Evolutionary conservation across 2,888 invertebrate genomes (phyloP), one percentile per base, ranked within the genome.

Genomic region (Caenorhabditis japonica): DNA sequence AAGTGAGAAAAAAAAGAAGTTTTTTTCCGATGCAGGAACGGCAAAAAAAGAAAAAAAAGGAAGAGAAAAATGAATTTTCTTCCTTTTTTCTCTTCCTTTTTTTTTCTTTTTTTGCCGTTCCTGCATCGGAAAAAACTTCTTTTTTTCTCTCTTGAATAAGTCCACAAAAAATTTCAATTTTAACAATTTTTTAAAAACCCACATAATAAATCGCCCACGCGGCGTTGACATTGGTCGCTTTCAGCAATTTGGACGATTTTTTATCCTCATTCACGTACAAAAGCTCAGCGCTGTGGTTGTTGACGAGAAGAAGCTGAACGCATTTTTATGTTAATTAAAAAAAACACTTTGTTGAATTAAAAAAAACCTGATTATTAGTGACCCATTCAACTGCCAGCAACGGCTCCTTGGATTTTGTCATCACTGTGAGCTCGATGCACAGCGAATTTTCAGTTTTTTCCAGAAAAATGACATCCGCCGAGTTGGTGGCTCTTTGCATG

Each of bases 201-300:
- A 85, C 85, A 76, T 85, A 82, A 59, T 68, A 85, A 36, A 81
- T 73, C 21, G 75, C 79, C 85, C 85, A 85, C 34, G 71, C 73
- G 0, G 78, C 64, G n/a, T 75, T 64, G 12, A 84, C 59, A 43
- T 78, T 79, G 1, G 80, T 74, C 15, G 76, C 62, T 47, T 77
- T 77, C n/a, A 79, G 38, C 38, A 84, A 27, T 56, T 85, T 85
- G 7, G 81, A 41, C n/a, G 72, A 51, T 41, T 75, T 75, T 46
- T 78, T 76, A 10, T 80, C 79, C 36, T 79, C 64, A 44, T 82
- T 79, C 10, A 85, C 56, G 43, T 61, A 64, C 19, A 80, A 64
- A 8, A 85, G 51, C 53, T 84, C 84, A 21, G 82, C 60, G 17
- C 81, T 83, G 19, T 79, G 75, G 21, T 79, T 81, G 8, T 81